A percentile compares a stretch with the other conserved stretches of the same genome.
phyloP scores from a whole-genome alignment of 1,140 invertebrate species.

The Choristoneura fumiferana region DNA sequence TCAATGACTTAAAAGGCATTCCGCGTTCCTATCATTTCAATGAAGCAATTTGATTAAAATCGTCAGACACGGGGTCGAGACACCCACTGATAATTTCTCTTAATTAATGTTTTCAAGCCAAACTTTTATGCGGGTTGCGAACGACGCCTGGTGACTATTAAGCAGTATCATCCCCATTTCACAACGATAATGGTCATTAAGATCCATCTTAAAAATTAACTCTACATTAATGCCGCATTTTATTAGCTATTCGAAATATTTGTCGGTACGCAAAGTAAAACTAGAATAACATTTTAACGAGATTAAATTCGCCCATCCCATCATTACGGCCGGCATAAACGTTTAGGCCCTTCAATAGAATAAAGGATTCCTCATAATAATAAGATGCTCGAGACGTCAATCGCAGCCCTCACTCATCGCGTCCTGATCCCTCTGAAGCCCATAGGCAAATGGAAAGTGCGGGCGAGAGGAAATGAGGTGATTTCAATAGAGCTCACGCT shows the following conservation, averaged over 20 bases:
- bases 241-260: conserved; percentile 1
- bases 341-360: background rate
- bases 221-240: conserved; percentile 8
- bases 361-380: background rate
- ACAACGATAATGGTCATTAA: conserved; percentile 11
- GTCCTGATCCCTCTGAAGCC: background rate
- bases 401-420: background rate
- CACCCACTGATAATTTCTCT: background rate
- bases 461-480: conserved; percentile 9
- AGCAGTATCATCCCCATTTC: background rate
- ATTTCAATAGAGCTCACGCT: conserved; percentile 10
- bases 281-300: background rate
- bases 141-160: background rate
- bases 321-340: background rate
- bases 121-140: background rate
- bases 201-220: background rate
- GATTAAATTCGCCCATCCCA: background rate
- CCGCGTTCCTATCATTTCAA: background rate
- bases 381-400: background rate
- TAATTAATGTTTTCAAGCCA: background rate
- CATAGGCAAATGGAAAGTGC: conserved; percentile 12
- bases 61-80: too few relatives aligned
- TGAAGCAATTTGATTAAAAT: background rate
- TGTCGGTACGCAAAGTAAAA: background rate
- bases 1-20: background rate